Base-by-base conservation (phyloP, 64 coral and sea anemone genomes). In the Pachyseris speciosa region DNA sequence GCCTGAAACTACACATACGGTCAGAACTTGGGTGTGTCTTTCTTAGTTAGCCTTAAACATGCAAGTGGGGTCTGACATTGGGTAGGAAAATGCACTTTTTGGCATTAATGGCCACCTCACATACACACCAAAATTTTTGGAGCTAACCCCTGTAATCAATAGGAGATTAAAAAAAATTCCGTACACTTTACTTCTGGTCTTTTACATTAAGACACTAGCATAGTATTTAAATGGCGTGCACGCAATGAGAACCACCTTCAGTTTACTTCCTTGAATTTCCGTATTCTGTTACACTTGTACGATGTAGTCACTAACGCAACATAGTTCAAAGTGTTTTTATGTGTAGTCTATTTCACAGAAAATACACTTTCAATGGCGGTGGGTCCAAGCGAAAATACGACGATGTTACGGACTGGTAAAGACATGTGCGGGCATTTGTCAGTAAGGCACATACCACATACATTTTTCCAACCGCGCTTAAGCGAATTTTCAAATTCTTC, bases 351-450 rank as follows among this genome's bases (percentile, higher is more conserved):
- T 41, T 13, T 81, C 36, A 81, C 28, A 13, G 44, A 47, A 81
- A 81, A 37, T 81, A 81, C 8, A 55, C 77, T 81, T 81, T 47
- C 24, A 81, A 25, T 55, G 36, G 26, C 57, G 77, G 77, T 55
- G 77, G 50, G 50, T 81, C 77, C 19, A 53, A 29, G 22, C 36
- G 2, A 81, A 81, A 81, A 81, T 44, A 81, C 6, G 43, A 51
- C 26, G 77, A 55, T 81, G 77, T 81, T 51, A 58, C 50, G 7
- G 77, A 55, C 42, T 37, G 25, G 36, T 81, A 81, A 55, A 81
- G 50, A 31, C 77, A 81, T 9, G 44, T 55, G 25, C 48, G 22
- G 36, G 77, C 77, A 81, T 81, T 81, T 51, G 43, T 51, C 4
- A 81, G 43, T 12, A 81, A 37, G 28, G 16, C 77, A 36, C 77